These are phyloP conservation scores for Pterophyllum scalare DNA, from an alignment of 2,113 vertebrate species.

Conservation along the genomic window DNA sequence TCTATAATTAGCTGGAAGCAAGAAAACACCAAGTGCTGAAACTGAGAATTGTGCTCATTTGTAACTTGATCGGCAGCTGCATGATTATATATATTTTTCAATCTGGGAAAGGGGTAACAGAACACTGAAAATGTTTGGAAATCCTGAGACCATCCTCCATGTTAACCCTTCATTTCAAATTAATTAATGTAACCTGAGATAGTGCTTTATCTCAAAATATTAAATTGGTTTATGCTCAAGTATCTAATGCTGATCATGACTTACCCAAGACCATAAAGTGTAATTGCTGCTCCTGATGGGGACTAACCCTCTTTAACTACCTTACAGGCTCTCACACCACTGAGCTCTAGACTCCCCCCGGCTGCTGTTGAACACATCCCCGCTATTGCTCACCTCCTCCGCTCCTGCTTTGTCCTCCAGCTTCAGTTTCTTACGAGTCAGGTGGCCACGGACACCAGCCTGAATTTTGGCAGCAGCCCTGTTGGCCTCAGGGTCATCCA, in stretches of 20 bases:
- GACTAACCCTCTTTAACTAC: slow-evolving; percentile 12
- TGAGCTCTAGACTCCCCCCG: slow-evolving; percentile 27
- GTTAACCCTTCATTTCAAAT: neutral
- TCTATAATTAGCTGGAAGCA: slow-evolving; percentile 7
- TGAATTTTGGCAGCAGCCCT: slow-evolving; percentile 97
- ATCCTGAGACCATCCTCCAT: neutral
- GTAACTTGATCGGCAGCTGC: neutral
- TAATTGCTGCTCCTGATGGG: slow-evolving; percentile 4
- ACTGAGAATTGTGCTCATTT: neutral
- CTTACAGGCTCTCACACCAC: slow-evolving; percentile 59
- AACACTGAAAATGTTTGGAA: neutral
- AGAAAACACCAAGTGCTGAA: neutral
- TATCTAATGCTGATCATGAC: slow-evolving; percentile 9
- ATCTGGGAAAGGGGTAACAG: neutral
- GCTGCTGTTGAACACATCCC: slow-evolving; percentile 72
- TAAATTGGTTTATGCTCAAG: no score
- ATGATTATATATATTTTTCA: neutral
- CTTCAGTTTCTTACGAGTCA: slow-evolving; percentile 99
- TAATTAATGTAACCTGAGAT: no score
- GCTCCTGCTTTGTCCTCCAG: slow-evolving; percentile 86
- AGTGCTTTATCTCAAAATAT: no score
- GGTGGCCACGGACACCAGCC: slow-evolving; percentile 96
- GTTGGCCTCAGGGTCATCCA: slow-evolving; percentile 95
- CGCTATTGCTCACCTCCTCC: slow-evolving; percentile 90
- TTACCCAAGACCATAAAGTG: slow-evolving; percentile 41